phyloP scores from a whole-genome alignment of 2,113 vertebrate species.

The Apaloderma vittatum region DNA sequence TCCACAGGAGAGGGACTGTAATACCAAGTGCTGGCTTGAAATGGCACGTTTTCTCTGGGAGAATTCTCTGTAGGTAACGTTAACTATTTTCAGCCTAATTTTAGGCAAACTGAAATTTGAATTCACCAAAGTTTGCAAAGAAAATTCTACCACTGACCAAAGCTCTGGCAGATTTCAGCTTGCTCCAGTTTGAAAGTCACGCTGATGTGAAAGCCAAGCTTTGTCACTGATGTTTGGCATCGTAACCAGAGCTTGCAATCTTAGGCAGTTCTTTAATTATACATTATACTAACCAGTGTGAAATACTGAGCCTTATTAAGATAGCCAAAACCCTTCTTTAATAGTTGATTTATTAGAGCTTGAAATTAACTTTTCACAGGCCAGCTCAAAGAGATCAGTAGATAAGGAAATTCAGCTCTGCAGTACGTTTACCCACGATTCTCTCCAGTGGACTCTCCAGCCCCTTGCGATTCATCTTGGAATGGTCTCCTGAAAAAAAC shows the following conservation, averaged over 20 bases:
- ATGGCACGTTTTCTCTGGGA: neutral
- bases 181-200: neutral
- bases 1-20: neutral
- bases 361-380: conserved; percentile 71
- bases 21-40: conserved; percentile 6
- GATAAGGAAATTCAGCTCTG: neutral
- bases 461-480: neutral
- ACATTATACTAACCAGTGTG: conserved; percentile 50
- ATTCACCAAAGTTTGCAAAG: neutral
- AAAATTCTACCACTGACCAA: neutral
- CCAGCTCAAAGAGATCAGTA: neutral
- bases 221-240: neutral
- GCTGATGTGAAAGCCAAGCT: neutral
- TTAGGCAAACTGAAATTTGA: conserved; percentile 9
- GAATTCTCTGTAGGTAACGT: neutral
- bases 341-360: conserved; percentile 60
- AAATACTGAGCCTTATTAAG: conserved; percentile 47
- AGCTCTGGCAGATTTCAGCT: neutral
- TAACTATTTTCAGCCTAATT: neutral
- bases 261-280: conserved; percentile 29
- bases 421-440: neutral
- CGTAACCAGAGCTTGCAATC: neutral
- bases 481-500: neutral
- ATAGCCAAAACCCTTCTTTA: conserved; percentile 45
- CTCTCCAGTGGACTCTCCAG: neutral